Base-by-base conservation (phyloP, 1,140 invertebrate species). In the Gonioctena quinquepunctata region DNA sequence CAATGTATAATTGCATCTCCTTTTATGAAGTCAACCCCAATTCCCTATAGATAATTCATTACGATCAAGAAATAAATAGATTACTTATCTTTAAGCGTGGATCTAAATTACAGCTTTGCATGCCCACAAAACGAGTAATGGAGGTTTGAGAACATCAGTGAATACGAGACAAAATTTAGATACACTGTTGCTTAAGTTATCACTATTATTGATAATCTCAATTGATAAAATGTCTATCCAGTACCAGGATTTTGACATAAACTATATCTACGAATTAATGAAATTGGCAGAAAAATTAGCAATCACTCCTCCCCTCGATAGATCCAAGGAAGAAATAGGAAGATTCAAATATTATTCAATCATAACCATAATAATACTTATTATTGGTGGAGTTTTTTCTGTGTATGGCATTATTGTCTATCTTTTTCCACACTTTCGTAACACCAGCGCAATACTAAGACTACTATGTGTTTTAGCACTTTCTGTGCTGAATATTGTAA, bases 221-320 rank as follows among this genome's bases (percentile, higher is more conserved):
- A 56, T 1, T 8, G 11, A 56, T 21, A 61, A 42, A 18, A 61
- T 61, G 59, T n/a, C 0, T 16, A 7, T 28, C 26, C 18, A 61
- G 16, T 18, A 28, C 26, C 59, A 11, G 16, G 59, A 42, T 21
- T 61, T 13, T 18, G 59, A 61, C 18, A 61, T 61, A 61, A 61
- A 33, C 5, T 61, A 19, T 19, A 28, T 61, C 21, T 28, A 7
- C 6, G 25, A 33, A 8, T 18, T 61, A 26, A 18, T 61, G 27
- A 61, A 61, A 33, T 61, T 61, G n/a, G 25, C 59, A 18, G 59
- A 61, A 28, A 33, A 28, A 18, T 27, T 28, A 4, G 59, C 59
- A 3, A 33, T 61, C 2, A 61, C 26, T 11, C 59, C 59, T 5
- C 25, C 59, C 18, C 26, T 61, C 22, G 21, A 61, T 19, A 18